Base-by-base conservation (phyloP, 92 coral and sea anemone genomes). In the Plumapathes pennacea region DNA sequence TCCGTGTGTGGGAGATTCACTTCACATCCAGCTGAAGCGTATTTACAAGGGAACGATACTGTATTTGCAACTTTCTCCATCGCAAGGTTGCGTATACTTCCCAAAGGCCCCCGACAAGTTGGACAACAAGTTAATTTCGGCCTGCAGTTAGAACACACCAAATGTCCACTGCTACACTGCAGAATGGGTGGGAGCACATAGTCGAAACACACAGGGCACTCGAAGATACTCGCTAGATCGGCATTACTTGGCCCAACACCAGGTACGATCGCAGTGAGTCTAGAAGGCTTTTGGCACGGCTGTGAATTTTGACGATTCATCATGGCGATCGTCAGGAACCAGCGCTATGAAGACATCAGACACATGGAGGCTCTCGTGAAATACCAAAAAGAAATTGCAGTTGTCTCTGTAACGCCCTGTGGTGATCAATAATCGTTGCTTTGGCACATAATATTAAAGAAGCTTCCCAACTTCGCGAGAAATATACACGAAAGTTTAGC, bases 21-120 rank as follows among this genome's bases (percentile, higher is more conserved):
- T 32, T 72, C 86, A 64, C 99, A 94, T 5, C 99, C 99, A 32
- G 90, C 86, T 17, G 88, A 84, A 30, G 85, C 86, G 50, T 94
- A 94, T 53, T 89, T 94, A 61, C 99, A 94, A 17, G 99, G 99
- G 32, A 94, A 94, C 51, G 89, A 78, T n/a, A 94, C 89, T 10
- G 99, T 94, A 55, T 88, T 94, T 12, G 99, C 99, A 23, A 94
- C 99, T 50, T 94, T 94, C 70, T 94, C 99, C 99, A 94, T 94
- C 40, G 99, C 99, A 50, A 94, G 79, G 62, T 94, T 94, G 33
- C 99, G 89, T 48, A 94, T 94, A 85, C 94, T 81, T 6, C 96
- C 99, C 70, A 94, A 54, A 62, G 99, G 99, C 29, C 99, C 99
- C 31, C 99, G 99, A 64, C 99, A 94, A 32, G 99, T 94, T 27